Percentiles rank a stretch among this genome's conserved stretches.
phyloP scores from a whole-genome alignment of 2,113 vertebrate species.

The Chloropsis cyanopogon region DNA sequence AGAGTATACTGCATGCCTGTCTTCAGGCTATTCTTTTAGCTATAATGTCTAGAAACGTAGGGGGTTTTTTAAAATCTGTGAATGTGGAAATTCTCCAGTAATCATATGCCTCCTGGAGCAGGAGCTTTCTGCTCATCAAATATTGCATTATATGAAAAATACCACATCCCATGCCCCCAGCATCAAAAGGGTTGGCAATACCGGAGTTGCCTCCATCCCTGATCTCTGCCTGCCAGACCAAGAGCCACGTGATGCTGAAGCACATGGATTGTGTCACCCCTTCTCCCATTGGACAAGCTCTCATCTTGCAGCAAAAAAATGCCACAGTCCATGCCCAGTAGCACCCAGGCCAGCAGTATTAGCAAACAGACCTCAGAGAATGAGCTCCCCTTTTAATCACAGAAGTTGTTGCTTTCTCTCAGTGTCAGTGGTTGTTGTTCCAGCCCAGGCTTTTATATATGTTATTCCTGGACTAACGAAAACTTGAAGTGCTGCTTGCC shows the following conservation, averaged over 20 bases:
- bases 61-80: background rate
- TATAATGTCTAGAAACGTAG: background rate
- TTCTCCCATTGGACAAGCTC: slow-evolving; percentile 10
- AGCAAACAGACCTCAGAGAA: slow-evolving; percentile 5
- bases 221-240: background rate
- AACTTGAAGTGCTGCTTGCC: background rate
- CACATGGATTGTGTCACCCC: background rate
- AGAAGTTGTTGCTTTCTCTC: background rate
- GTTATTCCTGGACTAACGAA: background rate
- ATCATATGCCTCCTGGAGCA: background rate
- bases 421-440: background rate
- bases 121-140: background rate
- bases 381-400: background rate
- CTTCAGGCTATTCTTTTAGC: background rate
- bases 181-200: background rate
- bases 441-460: background rate
- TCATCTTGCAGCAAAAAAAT: background rate
- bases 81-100: background rate
- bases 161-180: background rate
- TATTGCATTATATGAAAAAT: background rate
- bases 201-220: background rate
- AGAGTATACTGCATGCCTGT: background rate
- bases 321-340: background rate
- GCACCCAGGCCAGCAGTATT: slow-evolving; percentile 15
- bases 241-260: background rate